Percentiles rank a stretch among this genome's conserved stretches.
These are phyloP conservation scores for Helogale parvula DNA, from an alignment of 2,113 vertebrate genomes.

Conservation along the genomic window DNA sequence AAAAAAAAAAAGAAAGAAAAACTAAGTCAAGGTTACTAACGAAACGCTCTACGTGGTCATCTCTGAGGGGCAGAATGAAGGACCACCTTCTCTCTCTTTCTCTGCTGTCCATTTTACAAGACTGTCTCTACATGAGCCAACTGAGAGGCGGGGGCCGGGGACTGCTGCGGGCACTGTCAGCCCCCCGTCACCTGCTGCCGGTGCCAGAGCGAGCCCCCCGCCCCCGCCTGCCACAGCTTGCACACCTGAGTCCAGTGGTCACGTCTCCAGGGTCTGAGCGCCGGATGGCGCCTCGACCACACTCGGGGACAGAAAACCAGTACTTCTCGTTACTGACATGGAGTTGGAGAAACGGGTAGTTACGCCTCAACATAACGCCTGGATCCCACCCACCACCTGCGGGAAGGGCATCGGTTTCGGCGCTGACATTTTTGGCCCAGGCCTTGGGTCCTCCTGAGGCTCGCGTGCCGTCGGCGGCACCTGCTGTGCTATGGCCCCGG, in stretches of 20 bases:
- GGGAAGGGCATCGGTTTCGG: rapidly evolving
- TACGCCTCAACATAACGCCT: rapidly evolving
- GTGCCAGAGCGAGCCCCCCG: rapidly evolving
- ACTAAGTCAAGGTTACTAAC: rapidly evolving
- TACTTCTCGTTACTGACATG: rapidly evolving
- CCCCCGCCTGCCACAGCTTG: rapidly evolving
- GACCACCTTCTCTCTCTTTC: rapidly evolving
- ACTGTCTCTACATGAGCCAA: rapidly evolving
- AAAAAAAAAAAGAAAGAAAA: too few relatives aligned
- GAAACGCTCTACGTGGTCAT: rapidly evolving
- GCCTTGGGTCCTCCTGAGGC: rapidly evolving
- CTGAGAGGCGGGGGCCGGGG: background rate
- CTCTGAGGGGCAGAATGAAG: rapidly evolving
- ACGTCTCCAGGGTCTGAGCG: rapidly evolving
- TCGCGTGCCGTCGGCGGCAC: rapidly evolving
- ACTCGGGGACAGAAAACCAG: rapidly evolving
- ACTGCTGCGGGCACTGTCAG: background rate
- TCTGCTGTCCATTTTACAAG: background rate
- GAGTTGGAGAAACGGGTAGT: rapidly evolving
- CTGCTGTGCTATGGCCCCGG: rapidly evolving
- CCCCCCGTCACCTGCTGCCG: rapidly evolving
- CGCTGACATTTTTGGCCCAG: rapidly evolving
- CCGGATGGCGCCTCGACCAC: rapidly evolving
- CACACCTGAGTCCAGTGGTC: rapidly evolving
- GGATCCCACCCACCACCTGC: rapidly evolving